Conservation (phyloP, 2,888 invertebrate species). For the Drosophila borborema region DNA sequence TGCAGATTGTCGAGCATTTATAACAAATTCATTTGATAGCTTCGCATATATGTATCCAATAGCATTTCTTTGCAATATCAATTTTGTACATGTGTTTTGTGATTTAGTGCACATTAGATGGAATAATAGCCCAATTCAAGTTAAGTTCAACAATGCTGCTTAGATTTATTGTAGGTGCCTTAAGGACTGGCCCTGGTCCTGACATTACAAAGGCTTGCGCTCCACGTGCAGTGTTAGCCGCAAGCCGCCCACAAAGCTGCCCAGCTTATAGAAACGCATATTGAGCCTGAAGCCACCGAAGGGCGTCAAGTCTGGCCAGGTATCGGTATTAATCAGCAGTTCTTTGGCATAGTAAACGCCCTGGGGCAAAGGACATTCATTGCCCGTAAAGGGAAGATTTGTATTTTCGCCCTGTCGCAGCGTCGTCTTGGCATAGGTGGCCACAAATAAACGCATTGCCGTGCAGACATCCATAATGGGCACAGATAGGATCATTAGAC, state of each 20-base stretch:
- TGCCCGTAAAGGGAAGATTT: slow-evolving; percentile 35
- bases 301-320: slow-evolving; percentile 29
- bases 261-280: slow-evolving; percentile 21
- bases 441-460: slow-evolving; percentile 20
- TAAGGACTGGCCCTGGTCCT: background rate
- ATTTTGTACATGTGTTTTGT: slow-evolving; percentile 28
- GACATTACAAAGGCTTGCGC: background rate
- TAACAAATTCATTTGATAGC: slow-evolving; percentile 28
- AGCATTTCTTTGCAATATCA: slow-evolving; percentile 15
- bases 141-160: slow-evolving; percentile 8
- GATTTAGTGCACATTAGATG: slow-evolving; percentile 24
- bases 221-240: slow-evolving; percentile 12
- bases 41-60: too few relatives aligned
- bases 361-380: slow-evolving; percentile 25
- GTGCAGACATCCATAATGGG: slow-evolving; percentile 20
- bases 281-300: slow-evolving; percentile 13
- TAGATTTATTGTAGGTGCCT: background rate
- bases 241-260: slow-evolving; percentile 16
- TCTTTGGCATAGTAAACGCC: slow-evolving; percentile 21
- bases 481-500: slow-evolving; percentile 15
- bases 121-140: slow-evolving; percentile 11
- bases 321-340: slow-evolving; percentile 26
- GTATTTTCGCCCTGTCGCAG: slow-evolving; percentile 20
- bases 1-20: slow-evolving; percentile 62
- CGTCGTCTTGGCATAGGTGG: slow-evolving; percentile 23